A percentile compares a stretch with the other conserved stretches of the same genome.
Evolutionary conservation across 2,797 vertebrate species (phyloP).

Genomic region (Gobio occitaniae): DNA sequence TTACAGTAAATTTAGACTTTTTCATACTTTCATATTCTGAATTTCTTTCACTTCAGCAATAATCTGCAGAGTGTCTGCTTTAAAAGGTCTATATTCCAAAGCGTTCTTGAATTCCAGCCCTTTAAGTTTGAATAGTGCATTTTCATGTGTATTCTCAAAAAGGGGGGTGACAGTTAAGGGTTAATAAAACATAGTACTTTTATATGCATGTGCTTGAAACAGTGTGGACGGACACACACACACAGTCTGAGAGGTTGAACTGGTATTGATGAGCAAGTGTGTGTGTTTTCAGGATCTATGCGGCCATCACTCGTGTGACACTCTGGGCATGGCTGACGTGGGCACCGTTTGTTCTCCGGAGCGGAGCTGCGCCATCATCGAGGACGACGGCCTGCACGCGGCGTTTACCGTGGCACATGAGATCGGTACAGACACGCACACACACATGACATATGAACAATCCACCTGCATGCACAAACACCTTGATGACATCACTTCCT

Average conservation of each 20-base stretch:
- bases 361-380: conserved; percentile 98
- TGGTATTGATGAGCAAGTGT: neutral
- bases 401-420: conserved; percentile 98
- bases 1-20: no score
- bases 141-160: no score
- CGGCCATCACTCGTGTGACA: conserved; percentile 98
- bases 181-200: no score
- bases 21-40: no score
- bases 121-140: no score
- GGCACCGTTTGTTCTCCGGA: conserved; percentile 97
- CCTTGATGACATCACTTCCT: conserved; percentile 8
- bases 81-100: no score
- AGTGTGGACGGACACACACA: neutral
- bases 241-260: neutral
- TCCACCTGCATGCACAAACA: neutral
- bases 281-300: conserved; percentile 89
- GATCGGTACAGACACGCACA: conserved; percentile 81
- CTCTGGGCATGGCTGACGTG: conserved; percentile 98
- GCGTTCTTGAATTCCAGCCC: no score
- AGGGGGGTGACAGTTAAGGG: no score
- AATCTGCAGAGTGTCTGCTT: no score
- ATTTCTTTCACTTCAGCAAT: no score
- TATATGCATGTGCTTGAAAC: no score
- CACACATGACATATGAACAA: neutral
- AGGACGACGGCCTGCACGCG: conserved; percentile 97